Evolutionary conservation across 2,113 vertebrate genomes (phyloP).

Genomic region (Ceuthmochares aereus): DNA sequence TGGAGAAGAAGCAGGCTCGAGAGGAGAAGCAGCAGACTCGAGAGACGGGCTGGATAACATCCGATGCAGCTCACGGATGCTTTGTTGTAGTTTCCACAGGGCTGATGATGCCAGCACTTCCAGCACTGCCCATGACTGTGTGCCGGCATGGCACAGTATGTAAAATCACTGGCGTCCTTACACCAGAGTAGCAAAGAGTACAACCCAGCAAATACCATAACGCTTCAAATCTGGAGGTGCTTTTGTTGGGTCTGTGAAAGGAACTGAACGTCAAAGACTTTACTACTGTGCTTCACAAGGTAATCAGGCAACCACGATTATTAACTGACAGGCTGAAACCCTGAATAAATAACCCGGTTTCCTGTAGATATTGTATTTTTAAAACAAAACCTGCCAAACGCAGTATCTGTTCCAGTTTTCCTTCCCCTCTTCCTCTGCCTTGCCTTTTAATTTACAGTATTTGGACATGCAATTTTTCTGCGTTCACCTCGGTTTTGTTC

Average conservation of each 20-base stretch:
- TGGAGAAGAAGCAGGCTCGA: neutral
- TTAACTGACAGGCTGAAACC: conserved; percentile 32
- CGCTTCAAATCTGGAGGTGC: neutral
- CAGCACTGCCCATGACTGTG: neutral
- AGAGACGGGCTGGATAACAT: neutral
- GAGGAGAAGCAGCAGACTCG: neutral
- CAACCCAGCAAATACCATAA: neutral
- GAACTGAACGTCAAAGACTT: conserved; percentile 12
- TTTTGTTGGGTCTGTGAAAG: neutral
- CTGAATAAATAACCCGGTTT: conserved; percentile 12
- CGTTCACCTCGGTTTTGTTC: conserved; percentile 4
- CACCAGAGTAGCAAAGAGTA: neutral
- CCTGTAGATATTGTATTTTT: conserved; percentile 19
- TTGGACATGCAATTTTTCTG: neutral
- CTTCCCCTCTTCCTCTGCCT: neutral
- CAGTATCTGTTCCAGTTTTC: conserved; percentile 24
- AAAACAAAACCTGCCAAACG: conserved; percentile 46
- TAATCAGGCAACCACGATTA: conserved; percentile 54
- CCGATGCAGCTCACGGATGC: fast-evolving
- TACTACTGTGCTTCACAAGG: conserved; percentile 14
- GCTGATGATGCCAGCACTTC: neutral
- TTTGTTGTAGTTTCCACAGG: fast-evolving
- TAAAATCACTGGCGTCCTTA: neutral
- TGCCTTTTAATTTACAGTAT: neutral
- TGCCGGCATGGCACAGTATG: neutral